Evolutionary conservation across 2,113 vertebrate genomes (phyloP).

Genomic region (Cebidichthys violaceus): DNA sequence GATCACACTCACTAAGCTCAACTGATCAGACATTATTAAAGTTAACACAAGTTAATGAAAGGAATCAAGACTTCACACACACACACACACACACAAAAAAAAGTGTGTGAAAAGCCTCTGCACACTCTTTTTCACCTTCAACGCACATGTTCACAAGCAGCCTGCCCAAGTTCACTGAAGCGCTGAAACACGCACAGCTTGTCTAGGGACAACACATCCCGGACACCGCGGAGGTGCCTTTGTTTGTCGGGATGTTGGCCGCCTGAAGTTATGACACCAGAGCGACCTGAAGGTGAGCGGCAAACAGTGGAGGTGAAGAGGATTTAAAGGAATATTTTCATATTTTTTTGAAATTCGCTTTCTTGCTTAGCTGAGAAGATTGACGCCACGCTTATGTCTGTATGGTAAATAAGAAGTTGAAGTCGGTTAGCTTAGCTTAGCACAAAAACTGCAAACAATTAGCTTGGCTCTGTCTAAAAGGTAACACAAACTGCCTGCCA

Average conservation of each 20-base stretch:
- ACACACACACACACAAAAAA: background rate
- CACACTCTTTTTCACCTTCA: constrained; percentile 42
- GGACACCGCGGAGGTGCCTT: constrained; percentile 60
- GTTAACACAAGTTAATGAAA: constrained; percentile 10
- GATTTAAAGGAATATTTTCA: background rate
- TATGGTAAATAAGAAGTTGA: background rate
- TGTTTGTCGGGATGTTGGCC: constrained; percentile 52
- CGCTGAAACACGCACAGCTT: constrained; percentile 51
- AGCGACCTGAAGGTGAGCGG: constrained; percentile 31
- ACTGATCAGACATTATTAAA: background rate
- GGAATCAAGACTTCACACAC: background rate
- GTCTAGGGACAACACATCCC: constrained; percentile 46
- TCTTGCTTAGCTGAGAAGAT: background rate
- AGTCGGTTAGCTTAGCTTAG: background rate
- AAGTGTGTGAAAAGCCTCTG: background rate
- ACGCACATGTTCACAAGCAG: constrained; percentile 6
- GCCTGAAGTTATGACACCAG: constrained; percentile 26
- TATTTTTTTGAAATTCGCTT: background rate
- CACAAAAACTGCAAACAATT: background rate
- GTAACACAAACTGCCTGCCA: background rate
- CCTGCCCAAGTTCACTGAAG: constrained; percentile 14
- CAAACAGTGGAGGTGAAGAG: constrained; percentile 1
- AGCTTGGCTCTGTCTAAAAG: background rate
- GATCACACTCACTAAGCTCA: constrained; percentile 2
- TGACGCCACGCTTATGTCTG: background rate